Evolutionary conservation across 2,797 vertebrate species (phyloP), one percentile per base, ranked within the genome.

Genomic region (Taeniopygia guttata): DNA sequence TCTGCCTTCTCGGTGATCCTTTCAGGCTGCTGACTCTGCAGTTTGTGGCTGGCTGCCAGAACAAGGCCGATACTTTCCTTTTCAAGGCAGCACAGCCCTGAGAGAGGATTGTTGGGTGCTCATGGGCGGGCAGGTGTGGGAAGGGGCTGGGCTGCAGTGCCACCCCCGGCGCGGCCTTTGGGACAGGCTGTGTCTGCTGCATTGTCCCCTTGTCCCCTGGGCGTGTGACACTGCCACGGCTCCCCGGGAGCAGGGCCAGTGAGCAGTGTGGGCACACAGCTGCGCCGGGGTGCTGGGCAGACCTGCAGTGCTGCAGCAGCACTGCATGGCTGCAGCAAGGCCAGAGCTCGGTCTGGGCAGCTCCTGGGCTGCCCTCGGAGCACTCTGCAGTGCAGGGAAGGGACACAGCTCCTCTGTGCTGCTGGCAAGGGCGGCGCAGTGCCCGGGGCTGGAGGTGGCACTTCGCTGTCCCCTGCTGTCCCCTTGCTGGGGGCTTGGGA

Each of bases 11-110:
- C 89, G 20, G 27, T 89, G 84, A 80, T 93, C 89, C 75, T 52
- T 46, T 77, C 59, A 58, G 67, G 83, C 92, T 97, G 91, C 96
- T 97, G 94, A 74, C 84, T 96, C 64, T 79, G 76, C 63, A 13
- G 18, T 96, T 94, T 92, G 42, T 84, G 43, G 88, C 90, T 96
- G 90, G 64, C 94, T 81, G 84, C 51, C 82, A 76, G 76, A 94
- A 55, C 88, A 59, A 76, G 82, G 56, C 77, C 48, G 46, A 81
- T 26, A 13, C 29, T 92, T 90, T 75, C 60, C 51, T 86, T 83
- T 78, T 58, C 36, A 54, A 62, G 88, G 32, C 51, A 16, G 89
- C 11, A 70, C 66, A 89, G 87, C 84, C 92, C 13, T 21, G 6
- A 58, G 91, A 78, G 91, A 70, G 88, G 34, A 19, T 20, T 62